Conservation (phyloP, 2,797 vertebrate genomes). For the Eulemur rubriventer region DNA sequence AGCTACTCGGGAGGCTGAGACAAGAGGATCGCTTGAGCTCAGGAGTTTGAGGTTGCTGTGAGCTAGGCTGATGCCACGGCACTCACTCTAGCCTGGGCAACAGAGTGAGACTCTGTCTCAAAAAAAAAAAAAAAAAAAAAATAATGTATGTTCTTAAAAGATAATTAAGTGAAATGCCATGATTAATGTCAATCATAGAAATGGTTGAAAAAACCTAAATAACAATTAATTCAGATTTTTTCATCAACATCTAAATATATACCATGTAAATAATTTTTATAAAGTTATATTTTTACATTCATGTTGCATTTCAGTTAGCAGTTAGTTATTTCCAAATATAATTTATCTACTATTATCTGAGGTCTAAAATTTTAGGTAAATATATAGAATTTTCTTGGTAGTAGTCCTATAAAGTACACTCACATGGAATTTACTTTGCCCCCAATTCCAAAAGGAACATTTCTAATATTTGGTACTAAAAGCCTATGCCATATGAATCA, state of each 20-base stretch:
- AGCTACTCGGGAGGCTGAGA: too few species aligned
- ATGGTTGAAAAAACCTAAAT: neutral
- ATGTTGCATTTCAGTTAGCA: neutral
- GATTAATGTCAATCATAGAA: neutral
- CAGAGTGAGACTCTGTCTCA: too few species aligned
- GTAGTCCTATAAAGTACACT: neutral
- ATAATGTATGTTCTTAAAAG: neutral
- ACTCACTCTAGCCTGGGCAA: too few species aligned
- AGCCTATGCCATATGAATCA: neutral
- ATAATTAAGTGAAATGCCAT: neutral
- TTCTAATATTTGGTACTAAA: neutral
- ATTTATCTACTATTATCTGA: neutral
- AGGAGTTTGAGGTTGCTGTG: too few species aligned
- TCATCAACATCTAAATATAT: neutral
- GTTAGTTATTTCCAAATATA: neutral
- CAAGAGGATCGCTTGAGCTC: too few species aligned
- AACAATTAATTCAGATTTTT: neutral
- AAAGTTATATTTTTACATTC: neutral
- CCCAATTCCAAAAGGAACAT: neutral
- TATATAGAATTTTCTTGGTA: neutral
- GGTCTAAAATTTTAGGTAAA: neutral
- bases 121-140: neutral
- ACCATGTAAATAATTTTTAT: neutral
- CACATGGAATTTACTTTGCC: slow-evolving; percentile 12
- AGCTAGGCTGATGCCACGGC: too few species aligned